Conservation (phyloP, 2,113 vertebrate species). For the Vireo altiloquus region DNA sequence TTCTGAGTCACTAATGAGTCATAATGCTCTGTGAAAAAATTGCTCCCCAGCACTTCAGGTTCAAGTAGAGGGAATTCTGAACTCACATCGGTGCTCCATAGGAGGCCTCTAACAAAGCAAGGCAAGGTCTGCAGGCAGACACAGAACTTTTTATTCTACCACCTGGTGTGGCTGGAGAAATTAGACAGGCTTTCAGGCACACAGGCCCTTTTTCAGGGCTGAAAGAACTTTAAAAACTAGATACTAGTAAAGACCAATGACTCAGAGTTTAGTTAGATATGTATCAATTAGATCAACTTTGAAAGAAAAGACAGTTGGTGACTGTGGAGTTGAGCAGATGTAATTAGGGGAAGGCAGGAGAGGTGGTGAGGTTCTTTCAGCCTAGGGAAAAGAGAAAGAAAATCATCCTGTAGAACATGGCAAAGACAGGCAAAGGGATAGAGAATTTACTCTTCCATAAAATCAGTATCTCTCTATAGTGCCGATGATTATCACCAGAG, state of each 20-base stretch:
- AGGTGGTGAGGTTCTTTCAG: not conserved
- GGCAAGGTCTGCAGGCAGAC: slow-evolving; percentile 15
- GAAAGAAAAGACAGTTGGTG: not conserved
- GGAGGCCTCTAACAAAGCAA: slow-evolving; percentile 59
- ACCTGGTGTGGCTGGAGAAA: slow-evolving; percentile 42
- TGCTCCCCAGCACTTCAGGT: slow-evolving; percentile 44
- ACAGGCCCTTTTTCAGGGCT: not conserved
- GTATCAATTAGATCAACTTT: slow-evolving; percentile 23
- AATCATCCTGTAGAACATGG: not conserved
- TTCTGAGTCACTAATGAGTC: slow-evolving; percentile 54
- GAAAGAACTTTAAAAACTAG: slow-evolving; percentile 18
- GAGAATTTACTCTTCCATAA: not conserved
- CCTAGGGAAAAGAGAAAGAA: not conserved
- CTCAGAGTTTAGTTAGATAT: not conserved
- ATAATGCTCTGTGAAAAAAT: slow-evolving; percentile 51
- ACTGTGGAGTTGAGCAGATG: not conserved
- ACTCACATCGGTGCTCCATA: slow-evolving; percentile 12
- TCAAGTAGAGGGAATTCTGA: slow-evolving; percentile 47
- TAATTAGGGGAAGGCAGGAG: slow-evolving; percentile 5
- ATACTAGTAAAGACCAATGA: not conserved
- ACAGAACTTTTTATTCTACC: slow-evolving; percentile 47
- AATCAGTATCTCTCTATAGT: not conserved
- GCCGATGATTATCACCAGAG: not conserved
- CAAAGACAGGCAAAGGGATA: not conserved
- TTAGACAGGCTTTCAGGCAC: slow-evolving; percentile 16